Evolutionary conservation across 2,888 invertebrate genomes (phyloP).

Genomic region (Drosophila recens): DNA sequence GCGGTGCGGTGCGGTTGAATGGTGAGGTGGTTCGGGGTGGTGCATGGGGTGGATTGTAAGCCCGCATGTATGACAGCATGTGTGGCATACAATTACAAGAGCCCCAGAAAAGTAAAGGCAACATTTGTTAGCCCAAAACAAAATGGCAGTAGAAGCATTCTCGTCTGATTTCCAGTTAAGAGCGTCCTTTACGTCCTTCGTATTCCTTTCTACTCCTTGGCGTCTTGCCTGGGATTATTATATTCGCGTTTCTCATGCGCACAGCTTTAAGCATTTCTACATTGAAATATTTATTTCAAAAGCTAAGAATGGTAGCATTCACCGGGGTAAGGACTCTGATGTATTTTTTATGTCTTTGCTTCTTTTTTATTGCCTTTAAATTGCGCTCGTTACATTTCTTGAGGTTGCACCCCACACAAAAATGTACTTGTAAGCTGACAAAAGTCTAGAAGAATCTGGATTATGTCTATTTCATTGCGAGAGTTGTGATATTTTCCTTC

Average conservation of each 20-base stretch:
- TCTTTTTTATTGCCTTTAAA: constrained; percentile 74
- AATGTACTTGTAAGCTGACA: constrained; percentile 32
- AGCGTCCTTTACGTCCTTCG: constrained; percentile 38
- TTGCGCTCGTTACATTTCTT: constrained; percentile 69
- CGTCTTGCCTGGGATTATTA: constrained; percentile 68
- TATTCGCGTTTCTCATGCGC: constrained; percentile 75
- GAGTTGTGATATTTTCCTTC: constrained; percentile 5
- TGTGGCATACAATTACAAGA: constrained; percentile 73
- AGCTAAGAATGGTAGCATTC: constrained; percentile 32
- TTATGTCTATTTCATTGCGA: constrained; percentile 38
- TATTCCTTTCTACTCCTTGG: constrained; percentile 18
- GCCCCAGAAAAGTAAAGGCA: constrained; percentile 44
- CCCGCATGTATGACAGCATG: constrained; percentile 69
- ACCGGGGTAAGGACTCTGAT: constrained; percentile 57
- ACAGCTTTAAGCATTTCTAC: constrained; percentile 56
- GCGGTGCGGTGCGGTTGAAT: background rate
- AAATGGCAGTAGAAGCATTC: constrained; percentile 71
- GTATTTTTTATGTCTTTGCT: constrained; percentile 74
- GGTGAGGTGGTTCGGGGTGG: background rate
- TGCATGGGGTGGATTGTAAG: constrained; percentile 26
- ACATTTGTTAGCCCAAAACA: constrained; percentile 71
- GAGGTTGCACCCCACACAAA: background rate
- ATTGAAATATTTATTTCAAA: constrained; percentile 62
- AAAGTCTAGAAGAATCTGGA: constrained; percentile 35
- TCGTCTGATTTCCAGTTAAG: constrained; percentile 68